Evolutionary conservation across 2,797 vertebrate species (phyloP), one percentile per base, ranked within the genome.

Genomic region (Mastacembelus armatus): DNA sequence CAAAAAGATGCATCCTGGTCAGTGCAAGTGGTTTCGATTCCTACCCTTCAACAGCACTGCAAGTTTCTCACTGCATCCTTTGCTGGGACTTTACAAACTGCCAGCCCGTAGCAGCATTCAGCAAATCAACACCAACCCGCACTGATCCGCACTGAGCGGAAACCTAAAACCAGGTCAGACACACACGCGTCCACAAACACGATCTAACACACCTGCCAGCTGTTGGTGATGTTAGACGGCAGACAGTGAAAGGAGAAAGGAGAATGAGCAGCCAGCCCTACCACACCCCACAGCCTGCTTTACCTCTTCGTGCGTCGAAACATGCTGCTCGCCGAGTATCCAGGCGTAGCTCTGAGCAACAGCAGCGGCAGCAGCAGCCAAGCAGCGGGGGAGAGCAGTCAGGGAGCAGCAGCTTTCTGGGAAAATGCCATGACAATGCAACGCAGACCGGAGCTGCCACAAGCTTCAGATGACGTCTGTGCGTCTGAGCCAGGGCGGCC

Each of bases 281-380:
- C 71, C 65, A 39, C 55, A 35, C 57, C 68, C 76, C 51, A 61
- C 66, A 42, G 40, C 49, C 27, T 43, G 30, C 2, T 55, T 57
- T 88, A 89, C 86, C 87, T 92, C 77, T 87, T 85, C 24, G 86
- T 85, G 66, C 88, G 83, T 73, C 88, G 79, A 64, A 91, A 89
- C 90, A 91, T 89, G 78, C 47, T 78, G 79, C 33, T 21, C 5
- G 47, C 7, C 12, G 29, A 15, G 59, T 65, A 27, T 81, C 62
- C 33, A 48, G 80, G 55, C 43, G 67, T 54, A 47, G 69, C 60
- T 77, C 71, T 15, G 26, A 57, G 79, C 49, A 70, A 67, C 66
- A 22, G 72, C 11, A 52, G 45, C n/a, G n/a, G n/a, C n/a, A n/a
- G n/a, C 33, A 22, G 66, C 40, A 45, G 78, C 56, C 27, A 56